phyloP scores from a whole-genome alignment of 2,797 vertebrate species.

The Apogon talboti region DNA sequence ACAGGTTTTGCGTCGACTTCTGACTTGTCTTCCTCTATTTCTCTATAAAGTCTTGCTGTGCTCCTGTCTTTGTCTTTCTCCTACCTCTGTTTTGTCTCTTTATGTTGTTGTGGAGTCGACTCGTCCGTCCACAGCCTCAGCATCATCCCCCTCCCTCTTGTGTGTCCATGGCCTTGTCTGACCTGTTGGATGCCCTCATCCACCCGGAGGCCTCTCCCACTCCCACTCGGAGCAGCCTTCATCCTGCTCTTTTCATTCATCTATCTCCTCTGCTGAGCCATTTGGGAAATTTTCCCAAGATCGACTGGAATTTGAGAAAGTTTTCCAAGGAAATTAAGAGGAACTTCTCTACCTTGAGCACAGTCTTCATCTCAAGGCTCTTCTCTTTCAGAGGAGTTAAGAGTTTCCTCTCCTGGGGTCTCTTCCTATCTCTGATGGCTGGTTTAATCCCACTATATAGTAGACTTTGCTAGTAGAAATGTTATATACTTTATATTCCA shows the following conservation, averaged over 20 bases:
- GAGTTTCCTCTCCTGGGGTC: not conserved
- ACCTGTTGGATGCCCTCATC: not conserved
- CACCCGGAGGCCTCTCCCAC: conserved; percentile 9
- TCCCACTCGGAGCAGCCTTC: conserved; percentile 25
- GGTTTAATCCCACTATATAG: not conserved
- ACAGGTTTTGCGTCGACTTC: too few relatives aligned
- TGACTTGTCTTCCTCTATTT: too few relatives aligned
- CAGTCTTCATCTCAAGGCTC: conserved; percentile 25
- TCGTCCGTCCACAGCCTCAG: not conserved
- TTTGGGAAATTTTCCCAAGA: conserved; percentile 19
- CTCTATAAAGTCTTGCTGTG: too few relatives aligned
- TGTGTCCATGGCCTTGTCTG: not conserved
- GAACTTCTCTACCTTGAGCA: conserved; percentile 25
- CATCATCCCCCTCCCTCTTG: not conserved
- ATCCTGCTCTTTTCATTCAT: conserved; percentile 20
- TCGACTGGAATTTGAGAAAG: conserved; percentile 17
- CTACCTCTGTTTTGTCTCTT: not conserved
- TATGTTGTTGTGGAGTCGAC: not conserved
- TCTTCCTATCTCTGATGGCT: not conserved
- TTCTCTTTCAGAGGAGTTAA: conserved; percentile 14
- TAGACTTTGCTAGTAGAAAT: too few relatives aligned
- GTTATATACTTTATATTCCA: too few relatives aligned
- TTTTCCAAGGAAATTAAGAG: conserved; percentile 46
- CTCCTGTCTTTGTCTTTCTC: not conserved
- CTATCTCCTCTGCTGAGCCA: conserved; percentile 25